phyloP scores from a whole-genome alignment of 2,113 vertebrate species.

The Oplegnathus fasciatus region DNA sequence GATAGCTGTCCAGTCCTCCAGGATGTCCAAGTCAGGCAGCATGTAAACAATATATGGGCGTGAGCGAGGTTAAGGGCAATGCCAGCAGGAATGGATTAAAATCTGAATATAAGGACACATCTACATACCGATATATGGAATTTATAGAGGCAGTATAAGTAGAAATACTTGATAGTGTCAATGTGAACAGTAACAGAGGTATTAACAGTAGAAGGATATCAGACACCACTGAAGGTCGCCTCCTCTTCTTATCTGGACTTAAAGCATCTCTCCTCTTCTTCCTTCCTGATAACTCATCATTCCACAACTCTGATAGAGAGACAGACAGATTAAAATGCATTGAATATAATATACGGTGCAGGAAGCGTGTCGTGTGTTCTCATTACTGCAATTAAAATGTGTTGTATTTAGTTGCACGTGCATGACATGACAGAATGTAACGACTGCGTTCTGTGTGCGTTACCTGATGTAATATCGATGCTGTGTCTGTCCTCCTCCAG shows the following conservation, averaged over 20 bases:
- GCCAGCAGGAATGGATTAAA: not conserved
- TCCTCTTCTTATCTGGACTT: constrained; percentile 96
- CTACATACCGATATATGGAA: not conserved
- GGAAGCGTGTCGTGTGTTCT: not conserved
- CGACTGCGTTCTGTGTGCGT: not conserved
- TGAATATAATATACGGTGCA: not conserved
- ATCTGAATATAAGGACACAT: not conserved
- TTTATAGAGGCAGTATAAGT: not conserved
- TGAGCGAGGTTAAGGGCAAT: constrained; percentile 85
- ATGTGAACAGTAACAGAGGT: not conserved
- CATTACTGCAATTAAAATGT: not conserved
- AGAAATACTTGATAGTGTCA: not conserved
- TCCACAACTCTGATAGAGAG: constrained; percentile 91
- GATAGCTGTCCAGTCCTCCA: constrained; percentile 98
- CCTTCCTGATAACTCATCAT: constrained; percentile 93
- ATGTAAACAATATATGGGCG: constrained; percentile 98
- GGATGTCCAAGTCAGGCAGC: constrained; percentile 96
- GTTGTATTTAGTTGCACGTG: not conserved
- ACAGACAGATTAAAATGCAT: not conserved
- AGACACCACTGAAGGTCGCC: constrained; percentile 92
- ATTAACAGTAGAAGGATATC: constrained; percentile 90
- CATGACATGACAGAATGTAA: not conserved
- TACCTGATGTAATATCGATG: constrained; percentile 96
- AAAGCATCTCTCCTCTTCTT: constrained; percentile 94
- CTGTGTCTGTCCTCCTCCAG: constrained; percentile 97